Conservation (phyloP, 2,113 vertebrate species). For the Aplodontia rufa region DNA sequence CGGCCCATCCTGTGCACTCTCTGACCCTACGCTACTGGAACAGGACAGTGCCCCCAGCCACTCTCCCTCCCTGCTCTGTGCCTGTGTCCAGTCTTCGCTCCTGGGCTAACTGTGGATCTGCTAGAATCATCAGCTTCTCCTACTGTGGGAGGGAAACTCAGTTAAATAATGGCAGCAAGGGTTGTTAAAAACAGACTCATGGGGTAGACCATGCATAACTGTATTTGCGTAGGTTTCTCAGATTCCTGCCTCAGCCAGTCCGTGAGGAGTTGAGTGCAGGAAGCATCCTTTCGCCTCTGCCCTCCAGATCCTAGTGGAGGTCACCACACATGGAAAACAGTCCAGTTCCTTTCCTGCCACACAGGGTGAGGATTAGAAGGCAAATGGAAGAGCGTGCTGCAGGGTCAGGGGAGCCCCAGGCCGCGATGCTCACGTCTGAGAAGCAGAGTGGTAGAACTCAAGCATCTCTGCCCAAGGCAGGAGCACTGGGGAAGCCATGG, state of each 20-base stretch:
- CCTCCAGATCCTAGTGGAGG: too few species aligned
- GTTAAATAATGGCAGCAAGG: not conserved
- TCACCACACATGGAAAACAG: not conserved
- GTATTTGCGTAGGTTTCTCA: fast-evolving
- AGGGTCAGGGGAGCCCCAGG: fast-evolving
- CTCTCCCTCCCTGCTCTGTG: fast-evolving
- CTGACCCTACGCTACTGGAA: fast-evolving
- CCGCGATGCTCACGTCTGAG: not conserved
- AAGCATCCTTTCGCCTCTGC: not conserved
- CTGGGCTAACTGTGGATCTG: fast-evolving
- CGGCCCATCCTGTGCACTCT: fast-evolving
- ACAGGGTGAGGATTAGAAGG: not conserved
- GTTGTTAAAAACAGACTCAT: not conserved
- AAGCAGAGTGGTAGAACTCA: fast-evolving
- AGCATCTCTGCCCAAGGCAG: not conserved
- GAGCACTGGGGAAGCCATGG: not conserved
- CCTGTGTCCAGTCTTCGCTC: too few species aligned
- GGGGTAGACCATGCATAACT: too few species aligned
- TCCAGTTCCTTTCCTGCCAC: not conserved
- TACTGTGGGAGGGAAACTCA: not conserved
- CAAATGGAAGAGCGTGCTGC: not conserved
- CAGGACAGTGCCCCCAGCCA: fast-evolving
- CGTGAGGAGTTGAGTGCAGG: not conserved
- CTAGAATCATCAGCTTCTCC: too few species aligned
- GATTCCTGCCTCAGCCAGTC: not conserved